phyloP scores from a whole-genome alignment of 1,140 invertebrate species.

The Popillia japonica region DNA sequence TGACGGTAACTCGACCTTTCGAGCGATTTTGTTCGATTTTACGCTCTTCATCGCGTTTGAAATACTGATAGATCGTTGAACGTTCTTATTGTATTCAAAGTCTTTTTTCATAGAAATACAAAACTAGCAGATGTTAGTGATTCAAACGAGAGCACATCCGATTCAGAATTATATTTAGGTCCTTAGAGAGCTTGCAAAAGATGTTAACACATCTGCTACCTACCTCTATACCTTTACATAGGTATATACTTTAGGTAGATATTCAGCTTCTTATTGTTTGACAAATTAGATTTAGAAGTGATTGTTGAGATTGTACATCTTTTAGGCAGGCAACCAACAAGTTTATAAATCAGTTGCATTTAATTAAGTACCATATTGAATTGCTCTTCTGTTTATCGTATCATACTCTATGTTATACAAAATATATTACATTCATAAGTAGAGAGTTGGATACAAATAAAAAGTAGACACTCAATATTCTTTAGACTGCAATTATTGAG shows the following conservation, averaged over 20 bases:
- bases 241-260: not conserved
- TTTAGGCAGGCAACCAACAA: too few species aligned
- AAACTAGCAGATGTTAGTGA: not conserved
- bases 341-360: too few species aligned
- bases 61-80: not conserved
- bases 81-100: not conserved
- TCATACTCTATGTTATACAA: too few species aligned
- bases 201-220: not conserved
- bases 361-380: too few species aligned
- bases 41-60: not conserved
- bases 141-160: not conserved
- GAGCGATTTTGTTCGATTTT: not conserved
- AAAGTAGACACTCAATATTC: too few species aligned
- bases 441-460: too few species aligned
- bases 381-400: too few species aligned
- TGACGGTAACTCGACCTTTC: not conserved
- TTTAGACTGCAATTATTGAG: too few species aligned
- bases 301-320: not conserved
- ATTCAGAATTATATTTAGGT: not conserved
- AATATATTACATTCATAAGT: too few species aligned
- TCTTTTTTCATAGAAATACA: conserved; percentile 14
- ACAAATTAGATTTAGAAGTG: conserved; percentile 9
- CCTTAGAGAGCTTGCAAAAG: conserved; percentile 8
- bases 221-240: not conserved
- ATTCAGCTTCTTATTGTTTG: not conserved